Percentiles rank a stretch among this genome's conserved stretches.
Evolutionary conservation across 2,113 vertebrate genomes (phyloP).

Genomic region (Calonectris borealis): DNA sequence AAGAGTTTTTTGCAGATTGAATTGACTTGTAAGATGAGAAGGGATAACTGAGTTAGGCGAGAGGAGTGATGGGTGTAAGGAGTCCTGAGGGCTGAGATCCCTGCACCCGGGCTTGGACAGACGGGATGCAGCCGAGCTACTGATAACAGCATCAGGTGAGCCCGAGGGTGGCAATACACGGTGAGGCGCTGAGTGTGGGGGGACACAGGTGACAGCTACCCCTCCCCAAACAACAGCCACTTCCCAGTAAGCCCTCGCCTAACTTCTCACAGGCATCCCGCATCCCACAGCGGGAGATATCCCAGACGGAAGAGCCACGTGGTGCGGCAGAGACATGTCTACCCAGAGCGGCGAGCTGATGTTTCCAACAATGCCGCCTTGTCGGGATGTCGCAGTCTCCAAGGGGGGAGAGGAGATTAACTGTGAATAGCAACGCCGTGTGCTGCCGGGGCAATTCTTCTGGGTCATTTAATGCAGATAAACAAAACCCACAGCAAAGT

Average conservation of each 20-base stretch:
- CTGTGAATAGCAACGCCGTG: accelerated
- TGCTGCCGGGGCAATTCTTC: background rate
- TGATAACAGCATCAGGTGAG: background rate
- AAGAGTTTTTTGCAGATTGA: background rate
- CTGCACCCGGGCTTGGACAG: accelerated
- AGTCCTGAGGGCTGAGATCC: background rate
- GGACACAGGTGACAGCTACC: background rate
- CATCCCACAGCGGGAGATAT: accelerated
- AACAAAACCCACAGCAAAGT: background rate
- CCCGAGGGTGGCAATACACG: accelerated
- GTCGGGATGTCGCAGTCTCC: background rate
- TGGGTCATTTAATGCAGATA: background rate
- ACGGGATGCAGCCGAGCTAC: background rate
- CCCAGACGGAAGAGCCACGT: background rate
- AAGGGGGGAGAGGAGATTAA: background rate
- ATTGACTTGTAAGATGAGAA: background rate
- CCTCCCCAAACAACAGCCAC: background rate
- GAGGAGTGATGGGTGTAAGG: background rate
- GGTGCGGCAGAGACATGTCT: background rate
- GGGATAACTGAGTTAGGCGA: background rate
- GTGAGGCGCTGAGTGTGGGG: background rate
- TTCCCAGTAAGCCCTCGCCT: background rate
- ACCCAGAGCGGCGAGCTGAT: background rate
- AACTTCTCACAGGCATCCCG: background rate
- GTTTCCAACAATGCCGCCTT: background rate